Conservation (phyloP, 2,888 invertebrate genomes). For the Tricholauxania praeusta region DNA sequence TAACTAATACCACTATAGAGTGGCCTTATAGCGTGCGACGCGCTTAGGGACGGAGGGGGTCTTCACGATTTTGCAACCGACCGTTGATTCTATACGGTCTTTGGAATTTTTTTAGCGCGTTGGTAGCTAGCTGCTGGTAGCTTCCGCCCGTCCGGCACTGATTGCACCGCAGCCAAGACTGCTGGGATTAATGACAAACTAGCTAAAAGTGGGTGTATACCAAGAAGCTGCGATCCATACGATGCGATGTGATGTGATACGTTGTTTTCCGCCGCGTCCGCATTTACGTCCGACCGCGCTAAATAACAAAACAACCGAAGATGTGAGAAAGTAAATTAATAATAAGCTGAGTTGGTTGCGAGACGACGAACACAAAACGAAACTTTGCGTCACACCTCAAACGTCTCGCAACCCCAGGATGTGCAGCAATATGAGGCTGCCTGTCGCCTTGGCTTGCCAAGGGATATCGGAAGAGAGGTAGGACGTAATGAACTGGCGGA, state of each 20-base stretch:
- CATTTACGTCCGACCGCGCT: constrained; percentile 44
- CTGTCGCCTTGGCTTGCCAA: no score
- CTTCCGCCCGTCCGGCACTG: constrained; percentile 26
- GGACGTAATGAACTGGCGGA: no score
- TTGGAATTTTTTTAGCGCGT: background rate
- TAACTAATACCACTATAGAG: constrained; percentile 19
- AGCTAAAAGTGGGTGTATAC: constrained; percentile 54
- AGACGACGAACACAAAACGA: constrained; percentile 1
- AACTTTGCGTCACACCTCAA: constrained; percentile 17
- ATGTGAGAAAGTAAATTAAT: constrained; percentile 54
- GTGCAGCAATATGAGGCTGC: background rate
- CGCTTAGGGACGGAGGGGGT: background rate
- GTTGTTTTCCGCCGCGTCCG: constrained; percentile 53
- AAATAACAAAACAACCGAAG: constrained; percentile 40
- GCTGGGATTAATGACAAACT: constrained; percentile 49
- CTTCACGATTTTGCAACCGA: background rate
- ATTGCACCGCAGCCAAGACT: constrained; percentile 30
- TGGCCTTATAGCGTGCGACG: constrained; percentile 8
- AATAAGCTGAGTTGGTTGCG: constrained; percentile 64
- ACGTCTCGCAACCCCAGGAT: background rate
- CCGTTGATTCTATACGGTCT: background rate
- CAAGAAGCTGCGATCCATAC: constrained; percentile 56
- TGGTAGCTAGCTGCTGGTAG: constrained; percentile 31
- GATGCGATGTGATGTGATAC: constrained; percentile 45
- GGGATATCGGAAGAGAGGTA: no score